phyloP scores from a whole-genome alignment of 1,140 invertebrate species.

The Musca vetustissima region DNA sequence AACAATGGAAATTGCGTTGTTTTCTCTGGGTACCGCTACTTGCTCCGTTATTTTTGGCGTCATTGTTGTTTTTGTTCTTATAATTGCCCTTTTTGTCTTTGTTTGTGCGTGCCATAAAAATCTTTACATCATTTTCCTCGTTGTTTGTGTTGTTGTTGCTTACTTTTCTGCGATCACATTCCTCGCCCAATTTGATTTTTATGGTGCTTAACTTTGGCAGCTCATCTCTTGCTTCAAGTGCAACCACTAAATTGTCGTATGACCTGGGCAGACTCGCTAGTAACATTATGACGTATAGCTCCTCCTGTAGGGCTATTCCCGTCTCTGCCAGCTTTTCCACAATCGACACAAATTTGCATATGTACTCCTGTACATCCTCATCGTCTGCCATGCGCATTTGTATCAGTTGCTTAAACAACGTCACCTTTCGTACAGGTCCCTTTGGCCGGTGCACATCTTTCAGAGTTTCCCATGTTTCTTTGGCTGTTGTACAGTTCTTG shows the following conservation, averaged over 20 bases:
- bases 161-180: constrained; percentile 4
- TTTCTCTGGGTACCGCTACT: neutral
- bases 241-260: constrained; percentile 26
- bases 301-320: constrained; percentile 4
- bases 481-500: neutral
- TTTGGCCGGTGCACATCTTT: neutral
- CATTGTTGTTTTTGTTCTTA: neutral
- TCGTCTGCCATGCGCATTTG: neutral
- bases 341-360: neutral
- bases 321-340: constrained; percentile 25
- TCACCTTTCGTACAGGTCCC: neutral
- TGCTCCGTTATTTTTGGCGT: too few species aligned
- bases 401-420: neutral
- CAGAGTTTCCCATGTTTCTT: neutral
- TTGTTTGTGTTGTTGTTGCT: too few species aligned
- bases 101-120: too few species aligned
- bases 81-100: too few species aligned
- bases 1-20: constrained; percentile 1
- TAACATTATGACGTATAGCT: constrained; percentile 17
- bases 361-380: neutral
- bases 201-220: neutral
- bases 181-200: constrained; percentile 17
- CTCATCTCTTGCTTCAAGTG: constrained; percentile 18
- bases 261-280: neutral
- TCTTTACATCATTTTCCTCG: too few species aligned